Evolutionary conservation across 2,888 invertebrate genomes (phyloP), one percentile per base, ranked within the genome.

Genomic region (Drosophila atroscutellata): DNA sequence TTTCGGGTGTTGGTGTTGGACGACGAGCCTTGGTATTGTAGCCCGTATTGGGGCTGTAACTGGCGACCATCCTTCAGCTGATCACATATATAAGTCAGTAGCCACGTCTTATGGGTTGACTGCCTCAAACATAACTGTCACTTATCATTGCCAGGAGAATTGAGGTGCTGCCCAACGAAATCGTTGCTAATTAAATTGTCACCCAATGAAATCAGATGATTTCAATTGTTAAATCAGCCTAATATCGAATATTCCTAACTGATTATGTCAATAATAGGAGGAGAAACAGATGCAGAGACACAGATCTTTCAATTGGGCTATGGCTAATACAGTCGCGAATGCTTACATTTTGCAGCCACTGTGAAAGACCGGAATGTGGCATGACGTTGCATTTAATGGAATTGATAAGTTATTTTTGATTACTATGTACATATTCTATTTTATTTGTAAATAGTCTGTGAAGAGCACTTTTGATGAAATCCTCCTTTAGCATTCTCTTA

Each of bases 171-270:
- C 66, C 39, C 77, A 72, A 87, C 87, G 86, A 87, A 71, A 58
- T 85, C 77, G 86, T 81, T 77, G 88, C 80, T 85, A 83, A 85
- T 85, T 72, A 83, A 79, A 85, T 80, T 79, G 64, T 65, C 65
- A 65, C 59, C 37, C 24, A 42, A 65, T 62, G 64, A 52, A 47
- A 70, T 56, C 72, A 72, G 65, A 42, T 62, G 37, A 20, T 32
- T 42, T 65, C 67, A 58, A 67, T 77, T 76, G 72, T 62, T 30
- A 39, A 32, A 4, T 32, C 32, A 26, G 50, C 20, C 50, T 63
- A 80, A 84, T 67, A 74, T 64, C 55, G 47, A 64, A 13, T 11
- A 42, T 45, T 78, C 73, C 80, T 86, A 86, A 86, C 26, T 50
- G 60, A 72, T 75, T 70, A 49, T 49, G 66, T 71, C 81, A 86